Evolutionary conservation across 2,888 invertebrate genomes (phyloP).

Genomic region (Trichopoda pennipes): DNA sequence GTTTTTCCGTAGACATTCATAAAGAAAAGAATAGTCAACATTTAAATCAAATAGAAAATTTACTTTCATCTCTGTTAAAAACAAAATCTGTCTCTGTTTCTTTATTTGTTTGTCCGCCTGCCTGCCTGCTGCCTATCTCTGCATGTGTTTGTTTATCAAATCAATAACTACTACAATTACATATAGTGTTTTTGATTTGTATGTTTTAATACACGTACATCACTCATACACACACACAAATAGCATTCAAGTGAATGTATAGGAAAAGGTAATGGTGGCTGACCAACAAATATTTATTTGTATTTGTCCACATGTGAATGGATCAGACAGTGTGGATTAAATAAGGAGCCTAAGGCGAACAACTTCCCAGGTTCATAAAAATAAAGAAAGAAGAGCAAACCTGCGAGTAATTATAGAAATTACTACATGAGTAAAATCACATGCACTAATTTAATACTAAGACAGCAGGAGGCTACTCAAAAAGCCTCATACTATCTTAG

Average conservation of each 20-base stretch:
- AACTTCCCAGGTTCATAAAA: too few relatives aligned
- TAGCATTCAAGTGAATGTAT: slow-evolving; percentile 11
- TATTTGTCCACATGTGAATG: slow-evolving; percentile 36
- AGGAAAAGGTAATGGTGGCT: slow-evolving; percentile 55
- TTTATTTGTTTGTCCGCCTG: slow-evolving; percentile 39
- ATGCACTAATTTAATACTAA: too few relatives aligned
- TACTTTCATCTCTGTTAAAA: slow-evolving; percentile 65
- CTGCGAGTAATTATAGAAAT: too few relatives aligned
- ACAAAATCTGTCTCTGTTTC: slow-evolving; percentile 39
- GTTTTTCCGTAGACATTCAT: slow-evolving; percentile 36
- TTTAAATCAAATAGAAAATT: slow-evolving; percentile 63
- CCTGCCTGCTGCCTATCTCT: slow-evolving; percentile 13
- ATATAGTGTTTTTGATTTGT: slow-evolving; percentile 47
- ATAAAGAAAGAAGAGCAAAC: too few relatives aligned
- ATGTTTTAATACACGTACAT: too few relatives aligned
- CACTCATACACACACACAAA: slow-evolving; percentile 9
- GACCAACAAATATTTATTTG: slow-evolving; percentile 58
- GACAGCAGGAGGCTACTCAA: too few relatives aligned
- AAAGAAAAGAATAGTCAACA: slow-evolving; percentile 30
- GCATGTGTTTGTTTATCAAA: slow-evolving; percentile 41
- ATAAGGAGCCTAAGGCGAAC: too few relatives aligned
- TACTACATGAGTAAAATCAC: too few relatives aligned
- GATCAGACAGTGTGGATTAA: slow-evolving; percentile 19
- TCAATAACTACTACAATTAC: slow-evolving; percentile 31
- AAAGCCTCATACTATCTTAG: too few relatives aligned